Percentiles rank a stretch among this genome's conserved stretches.
These are phyloP conservation scores for Amiota mariae DNA, from an alignment of 2,888 invertebrate genomes.

Conservation along the genomic window DNA sequence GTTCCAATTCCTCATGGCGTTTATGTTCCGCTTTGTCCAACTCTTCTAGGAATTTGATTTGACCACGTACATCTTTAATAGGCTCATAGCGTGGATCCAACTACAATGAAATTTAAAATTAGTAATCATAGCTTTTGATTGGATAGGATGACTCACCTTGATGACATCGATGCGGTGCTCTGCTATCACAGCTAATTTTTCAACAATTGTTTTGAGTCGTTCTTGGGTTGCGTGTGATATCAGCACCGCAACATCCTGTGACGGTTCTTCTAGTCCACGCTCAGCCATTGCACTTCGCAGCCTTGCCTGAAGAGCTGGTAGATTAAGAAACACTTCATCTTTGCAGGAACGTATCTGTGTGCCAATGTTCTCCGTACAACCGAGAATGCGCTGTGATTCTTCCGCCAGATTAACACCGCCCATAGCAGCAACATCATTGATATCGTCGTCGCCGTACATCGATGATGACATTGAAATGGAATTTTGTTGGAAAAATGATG, in stretches of 20 bases:
- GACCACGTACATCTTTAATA: constrained; percentile 91
- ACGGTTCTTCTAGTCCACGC: constrained; percentile 88
- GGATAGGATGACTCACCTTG: constrained; percentile 77
- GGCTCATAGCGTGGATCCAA: constrained; percentile 91
- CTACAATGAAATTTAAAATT: constrained; percentile 72
- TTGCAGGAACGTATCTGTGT: constrained; percentile 93
- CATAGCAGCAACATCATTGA: constrained; percentile 99
- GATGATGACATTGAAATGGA: constrained; percentile 74
- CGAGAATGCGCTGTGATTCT: constrained; percentile 94
- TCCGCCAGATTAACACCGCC: constrained; percentile 98
- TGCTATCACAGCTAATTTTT: constrained; percentile 92
- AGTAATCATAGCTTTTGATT: not conserved
- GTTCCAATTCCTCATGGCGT: constrained; percentile 94
- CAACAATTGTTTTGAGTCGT: constrained; percentile 90
- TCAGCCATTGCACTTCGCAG: constrained; percentile 84
- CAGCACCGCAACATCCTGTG: constrained; percentile 88
- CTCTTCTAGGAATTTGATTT: constrained; percentile 97
- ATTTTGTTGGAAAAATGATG: constrained; percentile 75
- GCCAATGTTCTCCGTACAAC: constrained; percentile 90
- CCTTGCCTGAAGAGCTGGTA: constrained; percentile 83
- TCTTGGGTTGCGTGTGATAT: constrained; percentile 96
- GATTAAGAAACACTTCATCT: constrained; percentile 90
- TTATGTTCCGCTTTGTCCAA: constrained; percentile 94
- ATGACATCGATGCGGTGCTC: constrained; percentile 95
- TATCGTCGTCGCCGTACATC: constrained; percentile 90